These are phyloP conservation scores for Trissoscelio sp. DNA, from an alignment of 2,888 invertebrate species.

Conservation along the genomic window DNA sequence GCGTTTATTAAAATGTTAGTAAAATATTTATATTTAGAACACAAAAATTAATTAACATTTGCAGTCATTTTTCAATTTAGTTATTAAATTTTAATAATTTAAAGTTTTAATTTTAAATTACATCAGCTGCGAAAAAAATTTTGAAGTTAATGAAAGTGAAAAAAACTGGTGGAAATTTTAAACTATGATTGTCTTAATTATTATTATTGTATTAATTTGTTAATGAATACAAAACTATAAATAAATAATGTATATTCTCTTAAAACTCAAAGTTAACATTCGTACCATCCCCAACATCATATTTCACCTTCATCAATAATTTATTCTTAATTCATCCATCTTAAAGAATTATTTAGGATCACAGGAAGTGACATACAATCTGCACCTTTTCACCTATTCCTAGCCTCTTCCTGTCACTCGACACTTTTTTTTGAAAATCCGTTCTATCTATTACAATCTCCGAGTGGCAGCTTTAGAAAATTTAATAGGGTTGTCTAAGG, in stretches of 20 bases:
- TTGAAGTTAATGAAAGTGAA: too few species aligned
- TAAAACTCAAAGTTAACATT: too few species aligned
- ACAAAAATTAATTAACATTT: neutral
- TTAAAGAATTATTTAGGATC: conserved; percentile 7
- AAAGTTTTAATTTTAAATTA: neutral
- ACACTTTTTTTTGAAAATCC: conserved; percentile 72
- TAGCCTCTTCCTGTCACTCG: conserved; percentile 76
- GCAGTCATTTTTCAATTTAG: neutral
- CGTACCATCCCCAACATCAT: too few species aligned
- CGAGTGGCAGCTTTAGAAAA: conserved; percentile 73
- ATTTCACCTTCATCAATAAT: too few species aligned
- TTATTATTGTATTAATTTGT: too few species aligned
- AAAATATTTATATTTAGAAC: neutral
- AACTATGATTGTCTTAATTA: too few species aligned
- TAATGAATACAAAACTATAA: too few species aligned
- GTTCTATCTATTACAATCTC: conserved; percentile 72
- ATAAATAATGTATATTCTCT: too few species aligned
- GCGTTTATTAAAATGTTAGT: conserved; percentile 5
- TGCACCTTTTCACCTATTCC: conserved; percentile 62
- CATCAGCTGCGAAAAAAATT: too few species aligned
- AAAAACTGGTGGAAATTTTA: too few species aligned
- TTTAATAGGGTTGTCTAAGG: conserved; percentile 73
- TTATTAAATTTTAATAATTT: neutral
- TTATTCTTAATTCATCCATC: too few species aligned
- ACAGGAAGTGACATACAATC: conserved; percentile 64